A percentile compares a stretch with the other conserved stretches of the same genome.
phyloP scores from a whole-genome alignment of 2,113 vertebrate species.

The Alouatta palliata region DNA sequence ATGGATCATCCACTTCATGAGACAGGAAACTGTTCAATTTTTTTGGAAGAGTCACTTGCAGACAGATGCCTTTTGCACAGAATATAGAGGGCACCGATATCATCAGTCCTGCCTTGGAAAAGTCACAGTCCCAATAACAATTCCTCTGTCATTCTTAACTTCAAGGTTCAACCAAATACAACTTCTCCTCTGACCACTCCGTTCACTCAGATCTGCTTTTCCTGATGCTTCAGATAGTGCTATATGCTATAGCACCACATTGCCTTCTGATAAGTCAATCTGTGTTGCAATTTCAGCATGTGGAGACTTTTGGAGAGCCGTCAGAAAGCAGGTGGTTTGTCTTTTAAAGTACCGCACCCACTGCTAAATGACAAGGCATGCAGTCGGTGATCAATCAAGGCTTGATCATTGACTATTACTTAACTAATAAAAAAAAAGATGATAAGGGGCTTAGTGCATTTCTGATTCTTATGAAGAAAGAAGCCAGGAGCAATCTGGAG shows the following conservation, averaged over 20 bases:
- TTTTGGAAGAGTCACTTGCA: background rate
- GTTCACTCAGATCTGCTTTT: background rate
- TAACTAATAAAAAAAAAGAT: background rate
- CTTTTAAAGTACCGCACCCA: background rate
- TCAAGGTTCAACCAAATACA: background rate
- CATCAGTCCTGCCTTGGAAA: background rate
- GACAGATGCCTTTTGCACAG: background rate
- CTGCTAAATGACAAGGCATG: background rate
- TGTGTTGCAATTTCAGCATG: background rate
- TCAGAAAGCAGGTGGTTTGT: background rate
- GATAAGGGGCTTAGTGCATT: background rate
- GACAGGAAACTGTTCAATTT: background rate
- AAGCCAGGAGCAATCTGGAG: background rate
- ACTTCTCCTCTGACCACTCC: background rate
- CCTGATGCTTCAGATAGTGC: background rate
- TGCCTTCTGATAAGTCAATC: too few species aligned
- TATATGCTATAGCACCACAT: accelerated
- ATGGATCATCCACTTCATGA: background rate
- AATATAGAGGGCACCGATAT: background rate
- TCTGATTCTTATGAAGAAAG: background rate
- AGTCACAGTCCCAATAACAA: background rate
- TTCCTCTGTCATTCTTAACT: background rate
- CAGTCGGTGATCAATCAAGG: background rate
- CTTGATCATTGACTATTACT: background rate
- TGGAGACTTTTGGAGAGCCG: background rate